Conservation (phyloP, 2,888 invertebrate genomes). For the Teleogryllus oceanicus region DNA sequence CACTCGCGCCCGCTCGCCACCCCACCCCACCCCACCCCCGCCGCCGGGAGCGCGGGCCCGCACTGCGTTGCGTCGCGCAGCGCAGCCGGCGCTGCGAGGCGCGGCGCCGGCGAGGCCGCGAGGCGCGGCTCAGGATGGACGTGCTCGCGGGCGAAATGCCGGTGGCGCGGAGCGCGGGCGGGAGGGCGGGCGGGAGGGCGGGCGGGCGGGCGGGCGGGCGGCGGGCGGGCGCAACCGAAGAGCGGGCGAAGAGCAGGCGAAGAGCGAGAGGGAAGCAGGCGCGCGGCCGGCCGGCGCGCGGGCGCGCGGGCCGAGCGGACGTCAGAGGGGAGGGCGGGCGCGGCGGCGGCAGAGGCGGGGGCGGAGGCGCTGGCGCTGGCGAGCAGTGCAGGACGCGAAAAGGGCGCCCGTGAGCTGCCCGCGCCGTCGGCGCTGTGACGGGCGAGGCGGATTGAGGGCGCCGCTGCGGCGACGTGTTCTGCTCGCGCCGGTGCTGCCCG, state of each 20-base stretch:
- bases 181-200: neutral
- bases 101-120: no score
- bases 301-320: neutral
- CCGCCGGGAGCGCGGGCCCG: constrained; percentile 12
- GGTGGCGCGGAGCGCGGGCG: no score
- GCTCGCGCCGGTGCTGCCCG: no score
- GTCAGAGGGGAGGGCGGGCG: neutral
- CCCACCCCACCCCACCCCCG: neutral
- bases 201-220: no score
- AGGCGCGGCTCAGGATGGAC: no score
- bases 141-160: no score
- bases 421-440: no score
- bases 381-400: neutral
- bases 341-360: neutral
- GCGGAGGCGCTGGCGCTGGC: neutral
- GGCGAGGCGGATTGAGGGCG: no score
- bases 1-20: constrained; percentile 8
- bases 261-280: neutral
- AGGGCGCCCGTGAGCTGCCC: neutral
- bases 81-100: no score
- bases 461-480: no score
- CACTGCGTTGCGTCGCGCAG: no score
- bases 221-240: neutral
- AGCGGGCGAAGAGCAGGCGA: neutral
- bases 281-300: neutral